phyloP scores from a whole-genome alignment of 2,888 invertebrate genomes.

The Pemphredon lugubris region DNA sequence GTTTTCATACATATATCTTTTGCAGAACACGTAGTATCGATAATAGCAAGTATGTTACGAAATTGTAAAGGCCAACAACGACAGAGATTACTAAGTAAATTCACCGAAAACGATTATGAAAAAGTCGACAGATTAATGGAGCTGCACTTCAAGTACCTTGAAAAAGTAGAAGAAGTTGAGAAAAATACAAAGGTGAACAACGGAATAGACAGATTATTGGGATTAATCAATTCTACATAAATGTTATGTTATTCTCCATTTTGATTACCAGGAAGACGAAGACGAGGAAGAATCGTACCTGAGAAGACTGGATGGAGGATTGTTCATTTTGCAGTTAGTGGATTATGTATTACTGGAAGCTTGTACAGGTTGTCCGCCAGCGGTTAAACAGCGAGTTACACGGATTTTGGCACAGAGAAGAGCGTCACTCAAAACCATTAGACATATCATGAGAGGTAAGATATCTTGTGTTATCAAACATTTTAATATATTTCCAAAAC shows the following conservation, averaged over 20 bases:
- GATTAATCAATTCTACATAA: too few species aligned
- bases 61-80: conserved; percentile 96
- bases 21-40: conserved; percentile 95
- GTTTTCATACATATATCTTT: too few species aligned
- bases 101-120: conserved; percentile 98
- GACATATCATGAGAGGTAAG: conserved; percentile 96
- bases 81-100: conserved; percentile 95
- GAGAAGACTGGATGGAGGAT: conserved; percentile 93
- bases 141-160: conserved; percentile 97
- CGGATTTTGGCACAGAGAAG: conserved; percentile 94
- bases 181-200: conserved; percentile 85
- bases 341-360: conserved; percentile 94
- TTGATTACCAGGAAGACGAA: conserved; percentile 84
- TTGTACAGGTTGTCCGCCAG: conserved; percentile 87
- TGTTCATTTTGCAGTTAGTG: conserved; percentile 97
- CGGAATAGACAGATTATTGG: too few species aligned
- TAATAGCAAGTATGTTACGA: conserved; percentile 95
- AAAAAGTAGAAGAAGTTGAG: conserved; percentile 92
- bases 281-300: conserved; percentile 94
- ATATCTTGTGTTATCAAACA: too few species aligned
- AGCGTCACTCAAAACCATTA: conserved; percentile 95
- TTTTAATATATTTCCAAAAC: background rate
- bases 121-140: conserved; percentile 98
- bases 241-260: conserved; percentile 18
- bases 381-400: conserved; percentile 92